These are phyloP conservation scores for Nephrotoma appendiculata DNA, from an alignment of 2,888 invertebrate species.

Conservation along the genomic window DNA sequence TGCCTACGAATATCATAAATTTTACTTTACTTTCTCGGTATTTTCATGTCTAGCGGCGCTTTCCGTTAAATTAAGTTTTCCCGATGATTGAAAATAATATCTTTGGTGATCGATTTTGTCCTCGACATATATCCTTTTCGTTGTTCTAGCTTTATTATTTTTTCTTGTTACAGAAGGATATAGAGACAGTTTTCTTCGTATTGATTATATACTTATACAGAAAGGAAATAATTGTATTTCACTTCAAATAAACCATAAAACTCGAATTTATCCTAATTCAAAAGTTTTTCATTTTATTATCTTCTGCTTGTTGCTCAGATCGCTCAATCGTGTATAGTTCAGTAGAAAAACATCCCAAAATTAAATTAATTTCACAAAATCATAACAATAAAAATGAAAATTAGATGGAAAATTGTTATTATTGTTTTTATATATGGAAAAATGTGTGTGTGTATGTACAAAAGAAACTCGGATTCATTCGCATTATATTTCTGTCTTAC, in stretches of 20 bases:
- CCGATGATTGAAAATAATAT: neutral
- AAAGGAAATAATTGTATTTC: neutral
- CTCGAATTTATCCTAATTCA: neutral
- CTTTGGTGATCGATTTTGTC: neutral
- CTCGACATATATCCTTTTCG: neutral
- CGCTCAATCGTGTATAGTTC: neutral
- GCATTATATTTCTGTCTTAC: neutral
- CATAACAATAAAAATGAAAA: neutral
- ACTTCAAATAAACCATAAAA: neutral
- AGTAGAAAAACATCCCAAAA: neutral
- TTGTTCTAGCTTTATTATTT: neutral
- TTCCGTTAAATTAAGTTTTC: neutral
- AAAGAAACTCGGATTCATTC: neutral
- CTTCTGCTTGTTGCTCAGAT: neutral
- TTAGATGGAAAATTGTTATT: neutral
- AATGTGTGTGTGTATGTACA: neutral
- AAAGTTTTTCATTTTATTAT: neutral
- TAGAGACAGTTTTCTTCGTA: neutral
- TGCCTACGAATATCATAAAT: neutral
- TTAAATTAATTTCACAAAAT: neutral
- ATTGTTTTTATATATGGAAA: neutral
- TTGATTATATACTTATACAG: neutral
- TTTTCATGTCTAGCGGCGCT: neutral
- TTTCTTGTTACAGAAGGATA: neutral
- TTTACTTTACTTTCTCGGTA: neutral